These are phyloP conservation scores for Temnothorax curvispinosus DNA, from an alignment of 1,140 invertebrate species.

Conservation along the genomic window DNA sequence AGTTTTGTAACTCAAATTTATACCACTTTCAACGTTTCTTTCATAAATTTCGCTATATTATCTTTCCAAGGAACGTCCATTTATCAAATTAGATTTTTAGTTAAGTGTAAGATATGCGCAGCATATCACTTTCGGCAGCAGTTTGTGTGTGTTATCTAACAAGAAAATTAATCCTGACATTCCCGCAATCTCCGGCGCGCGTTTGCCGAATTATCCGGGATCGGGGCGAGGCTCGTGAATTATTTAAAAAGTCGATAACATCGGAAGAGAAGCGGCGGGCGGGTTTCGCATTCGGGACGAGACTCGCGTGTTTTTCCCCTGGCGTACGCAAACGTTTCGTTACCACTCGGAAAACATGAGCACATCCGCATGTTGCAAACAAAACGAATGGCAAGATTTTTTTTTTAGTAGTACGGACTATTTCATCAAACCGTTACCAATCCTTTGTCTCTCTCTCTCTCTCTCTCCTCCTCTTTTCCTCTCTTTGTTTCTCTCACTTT, in stretches of 20 bases:
- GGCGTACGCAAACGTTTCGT: conserved; percentile 49
- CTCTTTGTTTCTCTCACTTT: not conserved
- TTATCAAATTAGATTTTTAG: not conserved
- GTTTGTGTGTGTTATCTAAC: conserved; percentile 9
- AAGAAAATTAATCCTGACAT: conserved; percentile 44
- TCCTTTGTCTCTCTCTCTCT: conserved; percentile 1
- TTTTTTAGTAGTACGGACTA: conserved; percentile 51
- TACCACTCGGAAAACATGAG: conserved; percentile 17
- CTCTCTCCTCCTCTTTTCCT: not conserved
- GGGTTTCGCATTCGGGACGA: conserved; percentile 48
- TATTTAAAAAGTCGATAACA: conserved; percentile 58
- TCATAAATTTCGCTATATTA: not conserved
- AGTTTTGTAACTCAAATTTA: not conserved
- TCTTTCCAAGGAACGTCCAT: not conserved
- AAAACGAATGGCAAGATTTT: conserved; percentile 26
- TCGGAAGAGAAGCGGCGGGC: not conserved
- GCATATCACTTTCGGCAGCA: not conserved
- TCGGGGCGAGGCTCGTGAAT: conserved; percentile 48
- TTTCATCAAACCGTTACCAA: conserved; percentile 28
- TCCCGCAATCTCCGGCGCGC: conserved; percentile 33
- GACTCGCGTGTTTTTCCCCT: conserved; percentile 35
- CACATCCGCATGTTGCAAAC: conserved; percentile 7
- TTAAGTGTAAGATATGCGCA: not conserved
- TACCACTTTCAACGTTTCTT: not conserved
- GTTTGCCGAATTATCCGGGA: conserved; percentile 34